Percentiles rank a stretch among this genome's conserved stretches.
These are phyloP conservation scores for Hapalemur alaotrensis DNA, from an alignment of 2,797 vertebrate genomes.

Conservation along the genomic window DNA sequence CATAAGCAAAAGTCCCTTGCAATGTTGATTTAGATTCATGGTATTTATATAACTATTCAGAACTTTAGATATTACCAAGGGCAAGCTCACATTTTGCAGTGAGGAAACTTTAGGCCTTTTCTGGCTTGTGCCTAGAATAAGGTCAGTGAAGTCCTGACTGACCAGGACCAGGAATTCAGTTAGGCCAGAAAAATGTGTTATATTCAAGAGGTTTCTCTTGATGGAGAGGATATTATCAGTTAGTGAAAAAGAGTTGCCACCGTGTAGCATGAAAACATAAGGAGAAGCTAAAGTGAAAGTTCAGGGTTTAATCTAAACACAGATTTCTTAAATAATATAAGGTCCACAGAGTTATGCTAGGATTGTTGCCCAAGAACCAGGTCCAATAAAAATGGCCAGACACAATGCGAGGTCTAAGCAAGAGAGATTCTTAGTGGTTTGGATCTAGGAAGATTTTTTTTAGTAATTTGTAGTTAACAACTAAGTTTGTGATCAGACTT, in stretches of 20 bases:
- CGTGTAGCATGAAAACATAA: not conserved
- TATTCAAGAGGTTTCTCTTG: constrained; percentile 1
- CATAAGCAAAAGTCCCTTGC: not conserved
- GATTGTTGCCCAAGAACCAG: not conserved
- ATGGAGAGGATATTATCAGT: not conserved
- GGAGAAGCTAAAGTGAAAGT: not conserved
- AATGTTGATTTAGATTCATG: not conserved
- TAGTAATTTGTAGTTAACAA: not conserved
- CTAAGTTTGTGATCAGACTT: not conserved
- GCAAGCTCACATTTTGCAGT: not conserved
- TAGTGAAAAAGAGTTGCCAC: not conserved
- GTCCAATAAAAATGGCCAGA: not conserved
- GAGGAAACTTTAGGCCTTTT: not conserved
- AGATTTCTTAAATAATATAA: not conserved
- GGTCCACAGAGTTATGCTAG: not conserved
- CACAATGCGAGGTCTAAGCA: not conserved
- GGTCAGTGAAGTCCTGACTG: not conserved
- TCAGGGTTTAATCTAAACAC: not conserved
- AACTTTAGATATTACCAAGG: not conserved
- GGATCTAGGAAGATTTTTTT: not conserved
- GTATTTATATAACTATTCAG: not conserved
- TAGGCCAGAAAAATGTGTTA: not conserved
- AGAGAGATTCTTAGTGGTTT: not conserved
- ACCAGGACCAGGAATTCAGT: not conserved
- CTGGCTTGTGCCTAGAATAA: not conserved